These are phyloP conservation scores for Euwallacea fornicatus DNA, from an alignment of 1,140 invertebrate genomes.

Conservation along the genomic window DNA sequence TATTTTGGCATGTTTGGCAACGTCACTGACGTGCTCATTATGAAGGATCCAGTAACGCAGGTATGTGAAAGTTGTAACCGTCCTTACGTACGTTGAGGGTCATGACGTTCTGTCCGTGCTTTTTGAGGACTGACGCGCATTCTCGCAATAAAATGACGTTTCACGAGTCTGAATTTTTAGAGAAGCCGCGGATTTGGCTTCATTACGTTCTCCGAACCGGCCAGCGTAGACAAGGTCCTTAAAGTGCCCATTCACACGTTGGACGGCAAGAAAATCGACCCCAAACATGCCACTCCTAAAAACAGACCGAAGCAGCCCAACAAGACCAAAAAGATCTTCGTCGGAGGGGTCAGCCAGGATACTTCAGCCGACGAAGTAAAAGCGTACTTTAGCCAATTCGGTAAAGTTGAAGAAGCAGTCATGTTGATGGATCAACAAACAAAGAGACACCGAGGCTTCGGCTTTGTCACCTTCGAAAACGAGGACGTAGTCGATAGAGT, in stretches of 20 bases:
- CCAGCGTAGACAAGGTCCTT: conserved; percentile 86
- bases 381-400: conserved; percentile 89
- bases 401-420: conserved; percentile 88
- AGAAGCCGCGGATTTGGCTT: conserved; percentile 91
- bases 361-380: conserved; percentile 89
- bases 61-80: conserved; percentile 58
- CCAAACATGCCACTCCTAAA: conserved; percentile 90
- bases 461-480: conserved; percentile 90
- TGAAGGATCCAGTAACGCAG: conserved; percentile 93
- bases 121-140: background rate
- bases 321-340: conserved; percentile 90
- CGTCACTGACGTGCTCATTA: conserved; percentile 89
- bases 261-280: conserved; percentile 93
- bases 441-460: conserved; percentile 86
- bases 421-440: conserved; percentile 96
- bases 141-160: background rate
- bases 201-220: conserved; percentile 88
- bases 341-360: conserved; percentile 88
- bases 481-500: conserved; percentile 89
- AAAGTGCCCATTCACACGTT: conserved; percentile 88
- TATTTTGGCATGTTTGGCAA: conserved; percentile 91
- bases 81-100: background rate
- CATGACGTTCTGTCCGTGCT: background rate
- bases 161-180: conserved; percentile 56
- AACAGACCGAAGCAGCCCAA: conserved; percentile 82